phyloP scores from a whole-genome alignment of 2,113 vertebrate species.

The Cyanoliseus patagonus region DNA sequence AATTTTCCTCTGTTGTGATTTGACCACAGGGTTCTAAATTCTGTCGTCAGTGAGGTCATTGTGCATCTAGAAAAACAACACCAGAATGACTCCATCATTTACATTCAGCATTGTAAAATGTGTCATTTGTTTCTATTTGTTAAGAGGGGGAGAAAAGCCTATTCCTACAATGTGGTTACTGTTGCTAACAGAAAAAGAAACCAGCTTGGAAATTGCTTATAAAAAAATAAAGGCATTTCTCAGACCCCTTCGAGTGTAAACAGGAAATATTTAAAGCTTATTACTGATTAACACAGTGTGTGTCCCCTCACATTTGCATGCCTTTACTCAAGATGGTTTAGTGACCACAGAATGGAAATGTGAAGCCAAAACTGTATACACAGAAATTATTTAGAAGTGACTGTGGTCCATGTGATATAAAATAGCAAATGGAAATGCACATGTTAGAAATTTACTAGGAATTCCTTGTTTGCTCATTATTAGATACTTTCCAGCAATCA shows the following conservation, averaged over 20 bases:
- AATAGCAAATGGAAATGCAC: neutral
- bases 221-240: conserved; percentile 17
- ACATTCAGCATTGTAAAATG: neutral
- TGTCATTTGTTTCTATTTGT: neutral
- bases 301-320: neutral
- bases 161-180: neutral
- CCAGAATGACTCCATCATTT: neutral
- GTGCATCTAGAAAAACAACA: neutral
- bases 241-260: neutral
- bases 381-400: neutral
- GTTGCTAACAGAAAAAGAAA: neutral
- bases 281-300: neutral
- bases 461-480: neutral
- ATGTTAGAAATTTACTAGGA: neutral
- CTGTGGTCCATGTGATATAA: neutral
- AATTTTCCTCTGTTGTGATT: neutral
- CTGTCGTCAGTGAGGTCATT: neutral
- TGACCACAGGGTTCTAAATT: neutral
- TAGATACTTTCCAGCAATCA: neutral
- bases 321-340: neutral
- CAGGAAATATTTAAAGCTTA: conserved; percentile 36
- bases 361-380: neutral
- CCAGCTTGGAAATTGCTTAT: neutral
- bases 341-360: neutral
- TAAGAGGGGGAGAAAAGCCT: neutral